Evolutionary conservation across 2,113 vertebrate genomes (phyloP), one percentile per base, ranked within the genome.

Genomic region (Cardinalis cardinalis): DNA sequence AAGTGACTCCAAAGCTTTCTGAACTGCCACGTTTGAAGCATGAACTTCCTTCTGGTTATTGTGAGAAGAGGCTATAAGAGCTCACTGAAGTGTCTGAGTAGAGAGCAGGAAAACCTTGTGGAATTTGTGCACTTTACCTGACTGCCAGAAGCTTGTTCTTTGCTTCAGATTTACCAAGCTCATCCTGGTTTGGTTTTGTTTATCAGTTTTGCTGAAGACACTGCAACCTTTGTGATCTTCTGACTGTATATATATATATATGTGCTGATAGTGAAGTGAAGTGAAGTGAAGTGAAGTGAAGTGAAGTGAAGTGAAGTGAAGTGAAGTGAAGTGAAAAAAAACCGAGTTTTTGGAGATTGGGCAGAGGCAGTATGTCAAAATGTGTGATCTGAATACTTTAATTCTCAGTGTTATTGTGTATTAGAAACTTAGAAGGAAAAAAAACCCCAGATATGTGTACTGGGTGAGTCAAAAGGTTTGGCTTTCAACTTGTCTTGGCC

Each of bases 371-470:
- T 48, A 43, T 64, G 23, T 10, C 66, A 74, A 82, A 82, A 75
- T 19, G 13, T 10, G 14, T 21, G 17, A 70, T 44, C 36, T 32
- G 43, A 59, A 63, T 55, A 40, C 8, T 86, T 75, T 49, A 21
- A 51, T 40, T 82, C 23, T 85, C 32, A 38, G 18, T 51, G 25
- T 18, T 79, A 24, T 69, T 84, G 24, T 21, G 6, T 20, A 36
- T n/a, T 43, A 38, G 6, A 58, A 46, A 6, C 10, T 34, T 34
- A 38, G 55, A 32, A 6, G 17, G 6, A 6, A 49, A 38, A 40
- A 69, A 24, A 8, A 1, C 1, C 19, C 9, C 41, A 72, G 4
- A 11, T 34, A 36, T 2, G 2, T n/a, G 2, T 58, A 25, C 4
- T 14, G 25, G 15, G 29, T 83, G 34, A 68, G 7, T 24, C 51